Conservation (phyloP, 2,797 vertebrate species). For the Diglossa cyanea region DNA sequence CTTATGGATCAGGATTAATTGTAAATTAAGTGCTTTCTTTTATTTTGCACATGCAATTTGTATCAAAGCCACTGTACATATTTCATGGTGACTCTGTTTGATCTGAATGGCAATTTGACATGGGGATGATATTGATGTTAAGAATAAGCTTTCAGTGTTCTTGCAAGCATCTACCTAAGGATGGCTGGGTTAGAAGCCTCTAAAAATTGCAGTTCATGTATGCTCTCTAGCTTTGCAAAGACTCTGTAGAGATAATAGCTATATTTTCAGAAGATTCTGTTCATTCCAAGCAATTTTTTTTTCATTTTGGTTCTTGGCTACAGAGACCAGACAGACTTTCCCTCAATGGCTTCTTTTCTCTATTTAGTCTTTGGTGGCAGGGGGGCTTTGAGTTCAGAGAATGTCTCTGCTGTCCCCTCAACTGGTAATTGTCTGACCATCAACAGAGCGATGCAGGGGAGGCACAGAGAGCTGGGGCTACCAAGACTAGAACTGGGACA, state of each 20-base stretch:
- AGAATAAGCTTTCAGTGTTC: not conserved
- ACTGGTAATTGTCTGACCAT: not conserved
- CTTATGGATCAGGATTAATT: not conserved
- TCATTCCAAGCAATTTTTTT: not conserved
- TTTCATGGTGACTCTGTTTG: not conserved
- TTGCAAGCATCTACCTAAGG: not conserved
- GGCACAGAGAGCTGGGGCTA: not conserved
- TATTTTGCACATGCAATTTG: not conserved
- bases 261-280: not conserved
- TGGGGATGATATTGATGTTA: not conserved
- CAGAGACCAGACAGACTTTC: not conserved
- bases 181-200: not conserved
- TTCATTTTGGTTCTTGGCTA: not conserved
- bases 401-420: not conserved
- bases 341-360: conserved; percentile 11
- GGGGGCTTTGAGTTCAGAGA: not conserved
- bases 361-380: not conserved
- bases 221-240: not conserved
- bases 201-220: not conserved
- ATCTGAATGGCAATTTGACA: not conserved
- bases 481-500: not conserved
- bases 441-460: not conserved
- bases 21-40: not conserved
- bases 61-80: not conserved
- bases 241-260: not conserved